Evolutionary conservation across 2,888 invertebrate species (phyloP), one percentile per base, ranked within the genome.

Genomic region (Drosophila rubida): DNA sequence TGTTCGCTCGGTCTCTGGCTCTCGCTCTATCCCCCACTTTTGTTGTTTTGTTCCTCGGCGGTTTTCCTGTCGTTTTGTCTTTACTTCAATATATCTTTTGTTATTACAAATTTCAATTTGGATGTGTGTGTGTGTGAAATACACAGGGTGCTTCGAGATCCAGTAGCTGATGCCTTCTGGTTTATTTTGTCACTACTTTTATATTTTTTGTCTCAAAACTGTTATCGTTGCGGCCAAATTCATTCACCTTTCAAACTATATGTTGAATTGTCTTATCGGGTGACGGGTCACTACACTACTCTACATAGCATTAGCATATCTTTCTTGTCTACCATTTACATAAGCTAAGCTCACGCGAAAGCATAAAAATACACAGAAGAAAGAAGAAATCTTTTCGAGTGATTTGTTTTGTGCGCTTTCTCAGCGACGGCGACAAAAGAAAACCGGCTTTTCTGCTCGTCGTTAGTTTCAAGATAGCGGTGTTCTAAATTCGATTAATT

Each of bases 401-500:
- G 63, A 57, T 58, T 62, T 51, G 60, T 39, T 59, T 63, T 42
- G 39, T 49, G 67, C 72, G 77, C 73, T 75, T 72, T 75, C 75
- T 66, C 44, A 51, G 39, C 74, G 51, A 59, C 25, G 6, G 39
- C 74, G 54, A 59, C 62, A 64, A 60, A 71, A 51, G 60, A 74
- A 49, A 42, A 85, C 80, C 84, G 84, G 80, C 80, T 80, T 32
- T 39, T 59, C 25, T 45, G 48, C 55, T 65, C 37, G 44, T 32
- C 32, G 37, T 46, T 46, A 66, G 50, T 59, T 50, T 74, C 63
- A 50, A 73, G 69, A 63, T 84, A 74, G 82, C 85, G 67, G 61
- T 87, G 86, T 82, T 81, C 86, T 85, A 81, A 79, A 75, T 81
- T 84, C 86, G 73, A 82, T 81, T 78, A 81, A 87, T 78, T 81